Conservation (phyloP, 2,113 vertebrate genomes). For the Toxostoma redivivum region DNA sequence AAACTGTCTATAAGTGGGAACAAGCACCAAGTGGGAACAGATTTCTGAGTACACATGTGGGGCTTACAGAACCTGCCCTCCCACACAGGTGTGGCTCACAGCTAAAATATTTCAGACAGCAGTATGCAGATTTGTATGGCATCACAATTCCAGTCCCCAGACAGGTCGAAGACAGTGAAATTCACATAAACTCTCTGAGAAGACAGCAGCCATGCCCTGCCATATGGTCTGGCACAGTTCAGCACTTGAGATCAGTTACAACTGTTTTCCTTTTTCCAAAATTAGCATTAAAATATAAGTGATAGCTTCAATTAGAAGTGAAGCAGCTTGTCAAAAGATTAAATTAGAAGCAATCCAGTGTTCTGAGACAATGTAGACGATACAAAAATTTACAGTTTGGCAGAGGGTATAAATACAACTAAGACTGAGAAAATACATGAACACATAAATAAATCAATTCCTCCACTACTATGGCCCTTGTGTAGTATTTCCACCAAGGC, state of each 20-base stretch:
- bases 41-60: not conserved
- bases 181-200: not conserved
- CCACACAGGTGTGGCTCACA: not conserved
- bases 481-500: not conserved
- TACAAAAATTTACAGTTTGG: not conserved
- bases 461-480: not conserved
- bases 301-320: slow-evolving; percentile 10
- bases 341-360: slow-evolving; percentile 12
- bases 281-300: slow-evolving; percentile 46
- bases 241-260: not conserved
- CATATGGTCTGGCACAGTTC: slow-evolving; percentile 47
- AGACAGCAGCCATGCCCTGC: slow-evolving; percentile 23
- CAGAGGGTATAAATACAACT: slow-evolving; percentile 3
- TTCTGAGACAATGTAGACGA: not conserved
- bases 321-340: slow-evolving; percentile 20
- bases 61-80: not conserved
- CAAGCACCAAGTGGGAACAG: not conserved
- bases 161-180: slow-evolving; percentile 3
- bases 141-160: not conserved
- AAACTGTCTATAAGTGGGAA: not conserved
- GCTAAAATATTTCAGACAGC: not conserved
- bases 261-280: not conserved
- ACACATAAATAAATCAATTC: not conserved
- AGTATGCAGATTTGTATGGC: not conserved
- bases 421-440: not conserved